These are phyloP conservation scores for Styela clava DNA, from an alignment of 23 tunicate species.

Conservation along the genomic window DNA sequence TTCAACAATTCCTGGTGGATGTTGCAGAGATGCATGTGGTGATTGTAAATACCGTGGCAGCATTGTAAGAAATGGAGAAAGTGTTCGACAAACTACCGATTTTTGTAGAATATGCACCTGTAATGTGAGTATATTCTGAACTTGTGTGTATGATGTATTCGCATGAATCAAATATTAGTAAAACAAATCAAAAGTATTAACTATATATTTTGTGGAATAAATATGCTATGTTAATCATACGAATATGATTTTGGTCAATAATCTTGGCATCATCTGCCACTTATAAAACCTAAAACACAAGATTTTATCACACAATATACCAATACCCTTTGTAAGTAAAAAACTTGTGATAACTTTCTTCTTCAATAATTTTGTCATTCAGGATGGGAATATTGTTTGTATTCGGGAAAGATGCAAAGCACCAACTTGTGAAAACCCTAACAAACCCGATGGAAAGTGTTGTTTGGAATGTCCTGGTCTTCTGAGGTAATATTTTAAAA, in stretches of 20 bases:
- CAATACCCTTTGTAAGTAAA: too few relatives aligned
- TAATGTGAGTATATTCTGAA: conserved; percentile 56
- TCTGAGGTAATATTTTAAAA: conserved; percentile 19
- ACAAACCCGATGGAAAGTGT: conserved; percentile 27
- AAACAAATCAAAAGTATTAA: too few relatives aligned
- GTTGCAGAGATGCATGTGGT: conserved; percentile 71
- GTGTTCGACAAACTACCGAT: conserved; percentile 32
- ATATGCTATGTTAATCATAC: too few relatives aligned
- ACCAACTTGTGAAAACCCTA: conserved; percentile 47
- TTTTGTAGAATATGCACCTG: conserved; percentile 64
- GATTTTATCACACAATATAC: too few relatives aligned
- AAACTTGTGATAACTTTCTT: too few relatives aligned
- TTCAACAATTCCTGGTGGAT: conserved; percentile 21
- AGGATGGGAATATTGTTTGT: conserved; percentile 81
- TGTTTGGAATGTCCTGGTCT: conserved; percentile 55
- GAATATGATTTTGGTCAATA: too few relatives aligned
- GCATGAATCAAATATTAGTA: not conserved
- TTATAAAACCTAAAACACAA: too few relatives aligned
- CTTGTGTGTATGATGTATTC: not conserved
- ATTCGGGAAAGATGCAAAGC: conserved; percentile 23
- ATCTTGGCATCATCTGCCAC: too few relatives aligned
- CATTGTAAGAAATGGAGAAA: conserved; percentile 47
- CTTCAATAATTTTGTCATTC: too few relatives aligned
- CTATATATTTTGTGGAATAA: too few relatives aligned
- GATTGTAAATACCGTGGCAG: conserved; percentile 62